These are phyloP conservation scores for Galendromus occidentalis DNA, from an alignment of 1,140 invertebrate genomes.

Conservation along the genomic window DNA sequence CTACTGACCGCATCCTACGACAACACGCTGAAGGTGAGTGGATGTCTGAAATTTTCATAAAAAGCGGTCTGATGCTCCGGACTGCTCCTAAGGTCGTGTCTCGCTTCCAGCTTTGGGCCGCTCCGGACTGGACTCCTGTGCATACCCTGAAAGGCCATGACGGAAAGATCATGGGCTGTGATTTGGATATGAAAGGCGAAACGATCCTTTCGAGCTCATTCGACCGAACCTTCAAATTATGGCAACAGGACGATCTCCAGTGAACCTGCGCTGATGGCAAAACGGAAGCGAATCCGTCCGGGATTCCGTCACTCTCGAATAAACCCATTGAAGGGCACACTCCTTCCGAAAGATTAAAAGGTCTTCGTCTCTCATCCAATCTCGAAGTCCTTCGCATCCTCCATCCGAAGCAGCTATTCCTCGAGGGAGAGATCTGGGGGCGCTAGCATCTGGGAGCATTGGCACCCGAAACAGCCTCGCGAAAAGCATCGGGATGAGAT, in stretches of 20 bases:
- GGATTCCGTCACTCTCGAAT: no score
- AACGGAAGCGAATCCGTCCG: no score
- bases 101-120: conserved; percentile 55
- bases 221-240: conserved; percentile 93
- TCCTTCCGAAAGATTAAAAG: no score
- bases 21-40: conserved; percentile 47
- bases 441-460: no score
- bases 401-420: no score
- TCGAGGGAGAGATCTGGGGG: no score
- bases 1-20: conserved; percentile 74
- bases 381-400: no score
- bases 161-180: conserved; percentile 78
- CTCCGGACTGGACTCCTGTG: conserved; percentile 83
- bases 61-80: neutral
- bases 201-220: conserved; percentile 82
- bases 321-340: no score
- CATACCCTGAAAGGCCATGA: conserved; percentile 85
- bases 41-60: conserved; percentile 6
- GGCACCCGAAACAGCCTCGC: no score
- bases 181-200: conserved; percentile 64
- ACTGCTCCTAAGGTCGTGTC: neutral
- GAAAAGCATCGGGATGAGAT: no score
- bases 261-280: neutral
- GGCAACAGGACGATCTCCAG: conserved; percentile 32
- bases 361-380: no score